Evolutionary conservation across 2,888 invertebrate genomes (phyloP).

Genomic region (Tuta absoluta): DNA sequence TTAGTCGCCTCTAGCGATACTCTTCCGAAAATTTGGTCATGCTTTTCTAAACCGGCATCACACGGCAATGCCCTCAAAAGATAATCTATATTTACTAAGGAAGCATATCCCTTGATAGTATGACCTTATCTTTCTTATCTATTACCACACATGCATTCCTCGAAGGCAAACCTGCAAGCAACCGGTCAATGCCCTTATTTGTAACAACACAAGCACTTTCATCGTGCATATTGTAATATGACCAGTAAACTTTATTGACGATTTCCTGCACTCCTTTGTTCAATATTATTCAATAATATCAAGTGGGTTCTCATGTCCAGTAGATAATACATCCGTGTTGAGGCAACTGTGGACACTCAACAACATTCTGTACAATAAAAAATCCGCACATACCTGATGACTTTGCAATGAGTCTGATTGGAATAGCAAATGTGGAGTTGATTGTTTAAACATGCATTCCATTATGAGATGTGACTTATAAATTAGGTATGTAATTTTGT

Average conservation of each 20-base stretch:
- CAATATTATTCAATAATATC: slow-evolving; percentile 66
- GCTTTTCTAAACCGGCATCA: too few species aligned
- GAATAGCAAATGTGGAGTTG: slow-evolving; percentile 49
- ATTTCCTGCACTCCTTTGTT: slow-evolving; percentile 69
- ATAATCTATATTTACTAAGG: background rate
- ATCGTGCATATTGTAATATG: slow-evolving; percentile 5
- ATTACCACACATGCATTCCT: background rate
- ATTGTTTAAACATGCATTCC: slow-evolving; percentile 16
- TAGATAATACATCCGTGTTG: slow-evolving; percentile 16
- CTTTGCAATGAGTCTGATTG: slow-evolving; percentile 46
- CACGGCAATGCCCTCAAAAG: background rate
- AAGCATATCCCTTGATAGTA: background rate
- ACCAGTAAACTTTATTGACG: slow-evolving; percentile 66
- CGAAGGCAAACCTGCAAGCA: background rate
- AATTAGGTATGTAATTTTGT: too few species aligned
- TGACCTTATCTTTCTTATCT: slow-evolving; percentile 3
- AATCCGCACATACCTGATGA: slow-evolving; percentile 47
- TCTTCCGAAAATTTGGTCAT: too few species aligned
- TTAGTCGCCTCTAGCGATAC: too few species aligned
- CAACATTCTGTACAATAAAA: slow-evolving; percentile 30
- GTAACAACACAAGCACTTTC: slow-evolving; percentile 28
- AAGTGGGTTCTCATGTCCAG: slow-evolving; percentile 39
- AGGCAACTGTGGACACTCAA: slow-evolving; percentile 14
- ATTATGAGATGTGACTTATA: background rate
- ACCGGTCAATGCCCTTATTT: slow-evolving; percentile 51